These are phyloP conservation scores for Dynastes hyllus DNA, from an alignment of 2,888 invertebrate genomes.

Conservation along the genomic window DNA sequence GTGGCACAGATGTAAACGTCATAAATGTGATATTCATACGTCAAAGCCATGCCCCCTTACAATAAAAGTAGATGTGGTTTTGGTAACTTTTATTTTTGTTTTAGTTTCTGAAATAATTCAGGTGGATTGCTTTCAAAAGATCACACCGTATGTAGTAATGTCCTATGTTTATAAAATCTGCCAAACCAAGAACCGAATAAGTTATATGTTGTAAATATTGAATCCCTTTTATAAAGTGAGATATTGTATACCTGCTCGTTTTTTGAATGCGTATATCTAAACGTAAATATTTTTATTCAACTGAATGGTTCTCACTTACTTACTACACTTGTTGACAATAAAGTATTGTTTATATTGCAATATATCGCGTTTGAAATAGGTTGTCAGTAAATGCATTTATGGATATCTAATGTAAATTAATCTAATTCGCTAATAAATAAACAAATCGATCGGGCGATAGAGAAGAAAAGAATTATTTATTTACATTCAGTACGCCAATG, in stretches of 20 bases:
- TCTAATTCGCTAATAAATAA: constrained; percentile 38
- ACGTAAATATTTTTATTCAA: constrained; percentile 11
- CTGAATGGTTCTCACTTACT: not conserved
- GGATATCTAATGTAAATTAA: constrained; percentile 23
- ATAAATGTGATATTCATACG: too few species aligned
- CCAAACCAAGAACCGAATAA: too few species aligned
- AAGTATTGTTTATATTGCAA: constrained; percentile 17
- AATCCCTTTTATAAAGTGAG: too few species aligned
- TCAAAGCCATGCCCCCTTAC: too few species aligned
- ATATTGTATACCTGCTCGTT: not conserved
- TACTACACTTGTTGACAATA: not conserved
- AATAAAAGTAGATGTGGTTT: too few species aligned
- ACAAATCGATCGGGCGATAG: constrained; percentile 22
- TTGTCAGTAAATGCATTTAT: constrained; percentile 19
- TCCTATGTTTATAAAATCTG: too few species aligned
- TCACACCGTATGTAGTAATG: too few species aligned
- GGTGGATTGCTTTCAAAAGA: too few species aligned
- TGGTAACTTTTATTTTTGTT: too few species aligned
- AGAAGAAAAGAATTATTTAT: constrained; percentile 36
- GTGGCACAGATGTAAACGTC: too few species aligned
- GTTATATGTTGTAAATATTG: too few species aligned
- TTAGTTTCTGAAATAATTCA: too few species aligned
- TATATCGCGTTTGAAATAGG: constrained; percentile 9
- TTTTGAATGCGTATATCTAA: not conserved
- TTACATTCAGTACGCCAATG: constrained; percentile 21